These are phyloP conservation scores for Sparidentex hasta DNA, from an alignment of 2,797 vertebrate genomes.

Conservation along the genomic window DNA sequence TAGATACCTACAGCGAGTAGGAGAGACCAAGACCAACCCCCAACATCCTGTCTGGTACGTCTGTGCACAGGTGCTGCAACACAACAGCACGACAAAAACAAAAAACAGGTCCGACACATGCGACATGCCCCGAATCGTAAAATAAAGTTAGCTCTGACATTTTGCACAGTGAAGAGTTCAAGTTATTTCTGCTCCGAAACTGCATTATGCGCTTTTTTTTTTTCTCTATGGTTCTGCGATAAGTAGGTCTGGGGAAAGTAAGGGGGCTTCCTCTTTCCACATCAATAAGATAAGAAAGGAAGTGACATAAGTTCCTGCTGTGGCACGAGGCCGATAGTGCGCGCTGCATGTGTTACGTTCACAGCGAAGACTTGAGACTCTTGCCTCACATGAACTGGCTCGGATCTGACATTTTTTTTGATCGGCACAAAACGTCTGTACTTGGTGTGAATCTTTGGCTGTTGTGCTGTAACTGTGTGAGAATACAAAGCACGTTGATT, in stretches of 20 bases:
- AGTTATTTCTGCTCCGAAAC: constrained; percentile 46
- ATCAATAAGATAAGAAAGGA: constrained; percentile 78
- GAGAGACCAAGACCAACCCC: constrained; percentile 60
- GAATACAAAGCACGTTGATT: background rate
- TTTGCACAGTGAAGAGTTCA: constrained; percentile 14
- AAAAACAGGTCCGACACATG: background rate
- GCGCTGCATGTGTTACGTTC: constrained; percentile 42
- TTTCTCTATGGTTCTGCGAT: constrained; percentile 20
- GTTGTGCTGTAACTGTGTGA: background rate
- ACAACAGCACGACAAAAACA: background rate
- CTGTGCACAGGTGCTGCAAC: constrained; percentile 54
- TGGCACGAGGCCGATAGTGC: constrained; percentile 48
- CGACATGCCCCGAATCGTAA: constrained; percentile 33
- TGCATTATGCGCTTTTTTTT: constrained; percentile 16
- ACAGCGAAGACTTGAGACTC: constrained; percentile 21
- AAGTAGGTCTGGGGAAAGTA: constrained; percentile 72
- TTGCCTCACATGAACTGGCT: constrained; percentile 19
- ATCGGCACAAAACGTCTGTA: background rate
- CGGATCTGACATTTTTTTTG: constrained; percentile 5
- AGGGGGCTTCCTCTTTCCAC: constrained; percentile 82
- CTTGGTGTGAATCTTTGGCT: background rate
- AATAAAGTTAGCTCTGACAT: constrained; percentile 21
- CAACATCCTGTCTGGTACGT: constrained; percentile 73
- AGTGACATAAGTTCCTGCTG: constrained; percentile 84
- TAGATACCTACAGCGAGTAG: constrained; percentile 36